Evolutionary conservation across 1,140 invertebrate genomes (phyloP), one percentile per base, ranked within the genome.

Genomic region (Caligus rogercresseyi): DNA sequence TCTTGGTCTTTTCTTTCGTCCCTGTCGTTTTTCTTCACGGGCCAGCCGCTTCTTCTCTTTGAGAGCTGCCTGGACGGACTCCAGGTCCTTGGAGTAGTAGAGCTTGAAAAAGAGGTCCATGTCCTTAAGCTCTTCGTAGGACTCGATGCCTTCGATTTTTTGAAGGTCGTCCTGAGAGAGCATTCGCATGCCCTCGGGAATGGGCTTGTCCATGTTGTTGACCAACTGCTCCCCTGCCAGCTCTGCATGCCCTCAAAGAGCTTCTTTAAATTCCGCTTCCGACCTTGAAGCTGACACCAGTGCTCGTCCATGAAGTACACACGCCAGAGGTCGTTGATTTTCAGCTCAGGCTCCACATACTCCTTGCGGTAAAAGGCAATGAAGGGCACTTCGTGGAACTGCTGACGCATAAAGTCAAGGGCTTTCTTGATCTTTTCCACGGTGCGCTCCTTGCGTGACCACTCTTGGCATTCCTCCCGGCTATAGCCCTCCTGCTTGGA

Each of bases 331-430:
- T 98, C 94, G 69, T 91, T 90, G 19, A 97, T 91, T 16, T 58
- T 25, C 11, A 98, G 72, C 68, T 96, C 91, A 0, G 91, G 89
- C 68, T 90, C 83, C 0, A 97, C 89, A 71, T 97, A 94, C 72
- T 99, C 96, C 74, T 98, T 98, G 21, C 95, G 79, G 70, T 99
- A 99, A 72, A 96, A 97, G 0, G 92, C 89, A 68, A 99, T 98
- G 70, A 98, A 99, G 0, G 95, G 92, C 21, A 97, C 92, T 76
- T 97, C 93, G 68, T 92, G 78, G 26, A 88, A 82, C 68, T 94
- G 86, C 74, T 95, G 96, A 15, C 94, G 75, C 80, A 98, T 96
- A 69, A 96, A 96, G 66, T 94, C 88, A 0, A 98, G 73, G 0
- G 91, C 89, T 73, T 95, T 90, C 54, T 85, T 83, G 16, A 98